Conservation (phyloP, 2,888 invertebrate genomes). For the Acleris laterana region DNA sequence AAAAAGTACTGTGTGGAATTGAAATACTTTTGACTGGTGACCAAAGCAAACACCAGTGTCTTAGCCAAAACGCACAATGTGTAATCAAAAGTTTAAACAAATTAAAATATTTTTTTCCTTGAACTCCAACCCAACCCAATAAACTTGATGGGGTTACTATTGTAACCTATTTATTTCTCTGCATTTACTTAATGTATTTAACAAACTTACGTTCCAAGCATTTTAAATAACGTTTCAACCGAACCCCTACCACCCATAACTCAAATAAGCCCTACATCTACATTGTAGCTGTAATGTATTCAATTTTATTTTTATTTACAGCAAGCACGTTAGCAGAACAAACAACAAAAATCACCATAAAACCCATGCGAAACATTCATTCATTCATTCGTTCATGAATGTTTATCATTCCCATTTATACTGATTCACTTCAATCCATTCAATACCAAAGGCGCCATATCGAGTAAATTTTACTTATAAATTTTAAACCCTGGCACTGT, state of each 20-base stretch:
- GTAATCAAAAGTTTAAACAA: no score
- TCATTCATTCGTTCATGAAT: constrained; percentile 18
- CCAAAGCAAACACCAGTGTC: no score
- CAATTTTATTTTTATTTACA: constrained; percentile 23
- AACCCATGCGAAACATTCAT: constrained; percentile 29
- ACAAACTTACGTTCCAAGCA: not conserved
- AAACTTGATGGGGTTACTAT: no score
- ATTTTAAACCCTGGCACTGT: not conserved
- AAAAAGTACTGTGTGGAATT: no score
- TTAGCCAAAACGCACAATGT: no score
- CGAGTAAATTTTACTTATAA: no score
- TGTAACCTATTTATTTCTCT: no score
- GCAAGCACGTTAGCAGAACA: constrained; percentile 25
- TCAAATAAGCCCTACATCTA: not conserved
- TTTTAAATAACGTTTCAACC: not conserved
- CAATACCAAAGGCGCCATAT: no score
- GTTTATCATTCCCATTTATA: constrained; percentile 24
- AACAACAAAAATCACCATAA: constrained; percentile 24
- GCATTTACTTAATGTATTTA: no score
- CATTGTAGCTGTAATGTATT: constrained; percentile 10
- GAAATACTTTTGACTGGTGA: no score
- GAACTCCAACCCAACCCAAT: no score
- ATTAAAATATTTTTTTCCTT: no score
- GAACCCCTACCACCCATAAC: not conserved
- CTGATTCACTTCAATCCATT: constrained; percentile 9